These are phyloP conservation scores for Cherax destructor DNA, from an alignment of 1,140 invertebrate species.

Conservation along the genomic window DNA sequence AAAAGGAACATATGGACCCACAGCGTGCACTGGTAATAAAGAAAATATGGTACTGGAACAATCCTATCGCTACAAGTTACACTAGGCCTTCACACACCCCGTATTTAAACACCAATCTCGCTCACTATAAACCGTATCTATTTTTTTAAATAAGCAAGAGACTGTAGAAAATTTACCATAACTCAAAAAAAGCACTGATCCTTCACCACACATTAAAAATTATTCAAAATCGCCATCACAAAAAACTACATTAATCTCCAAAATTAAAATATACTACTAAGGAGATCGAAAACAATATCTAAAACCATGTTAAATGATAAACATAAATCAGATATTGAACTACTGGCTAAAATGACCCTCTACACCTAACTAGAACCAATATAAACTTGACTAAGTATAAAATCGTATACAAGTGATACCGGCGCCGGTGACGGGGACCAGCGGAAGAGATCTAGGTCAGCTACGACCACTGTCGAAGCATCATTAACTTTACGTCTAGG, in stretches of 20 bases:
- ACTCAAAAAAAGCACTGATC: background rate
- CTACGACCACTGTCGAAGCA: background rate
- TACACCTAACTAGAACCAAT: conserved; percentile 16
- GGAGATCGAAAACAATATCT: background rate
- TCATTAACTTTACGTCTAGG: conserved; percentile 45
- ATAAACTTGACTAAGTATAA: conserved; percentile 49
- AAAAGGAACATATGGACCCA: background rate
- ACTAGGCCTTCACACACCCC: background rate
- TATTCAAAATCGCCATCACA: background rate
- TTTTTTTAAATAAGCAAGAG: background rate
- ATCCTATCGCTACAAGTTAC: background rate
- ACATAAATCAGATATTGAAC: conserved; percentile 2
- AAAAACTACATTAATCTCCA: background rate
- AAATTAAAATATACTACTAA: background rate
- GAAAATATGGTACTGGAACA: background rate
- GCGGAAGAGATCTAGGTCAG: conserved; percentile 51
- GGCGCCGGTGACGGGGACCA: background rate
- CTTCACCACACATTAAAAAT: background rate
- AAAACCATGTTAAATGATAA: background rate
- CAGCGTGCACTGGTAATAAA: background rate
- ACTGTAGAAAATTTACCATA: background rate
- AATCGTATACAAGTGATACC: conserved; percentile 63
- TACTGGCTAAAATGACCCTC: conserved; percentile 3
- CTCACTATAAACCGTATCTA: background rate
- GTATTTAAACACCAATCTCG: background rate